Conservation (phyloP, 2,888 invertebrate genomes). For the Epistrophe eligans region DNA sequence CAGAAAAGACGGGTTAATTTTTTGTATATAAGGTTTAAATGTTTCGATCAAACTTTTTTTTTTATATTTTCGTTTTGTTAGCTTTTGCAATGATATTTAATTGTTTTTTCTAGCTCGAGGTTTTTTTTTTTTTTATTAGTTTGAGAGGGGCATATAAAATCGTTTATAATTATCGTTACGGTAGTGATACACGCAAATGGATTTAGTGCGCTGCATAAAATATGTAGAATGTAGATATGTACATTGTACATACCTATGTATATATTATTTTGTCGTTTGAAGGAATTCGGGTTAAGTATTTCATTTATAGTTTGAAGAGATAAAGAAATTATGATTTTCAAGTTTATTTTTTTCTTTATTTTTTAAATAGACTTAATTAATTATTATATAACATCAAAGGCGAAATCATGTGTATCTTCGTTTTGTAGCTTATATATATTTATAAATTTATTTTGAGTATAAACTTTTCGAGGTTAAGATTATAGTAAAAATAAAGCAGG, state of each 20-base stretch:
- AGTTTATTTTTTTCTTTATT: background rate
- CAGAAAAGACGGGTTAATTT: slow-evolving; percentile 60
- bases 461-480: slow-evolving; percentile 6
- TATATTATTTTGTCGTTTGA: background rate
- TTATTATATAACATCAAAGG: no score
- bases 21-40: slow-evolving; percentile 49
- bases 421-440: no score
- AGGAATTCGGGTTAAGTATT: slow-evolving; percentile 66
- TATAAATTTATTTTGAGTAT: no score
- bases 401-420: no score
- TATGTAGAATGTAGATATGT: no score
- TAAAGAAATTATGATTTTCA: slow-evolving; percentile 53
- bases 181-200: slow-evolving; percentile 65
- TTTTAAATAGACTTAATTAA: background rate
- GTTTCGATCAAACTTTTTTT: slow-evolving; percentile 70
- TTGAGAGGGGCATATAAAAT: slow-evolving; percentile 54
- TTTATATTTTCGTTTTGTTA: slow-evolving; percentile 13
- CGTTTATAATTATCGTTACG: slow-evolving; percentile 69
- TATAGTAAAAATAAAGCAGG: background rate
- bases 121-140: slow-evolving; percentile 71
- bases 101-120: slow-evolving; percentile 53
- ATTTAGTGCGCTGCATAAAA: slow-evolving; percentile 13
- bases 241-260: background rate
- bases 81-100: slow-evolving; percentile 51
- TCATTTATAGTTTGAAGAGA: slow-evolving; percentile 56